Evolutionary conservation across 2,888 invertebrate genomes (phyloP).

Genomic region (Diarsia brunnea): DNA sequence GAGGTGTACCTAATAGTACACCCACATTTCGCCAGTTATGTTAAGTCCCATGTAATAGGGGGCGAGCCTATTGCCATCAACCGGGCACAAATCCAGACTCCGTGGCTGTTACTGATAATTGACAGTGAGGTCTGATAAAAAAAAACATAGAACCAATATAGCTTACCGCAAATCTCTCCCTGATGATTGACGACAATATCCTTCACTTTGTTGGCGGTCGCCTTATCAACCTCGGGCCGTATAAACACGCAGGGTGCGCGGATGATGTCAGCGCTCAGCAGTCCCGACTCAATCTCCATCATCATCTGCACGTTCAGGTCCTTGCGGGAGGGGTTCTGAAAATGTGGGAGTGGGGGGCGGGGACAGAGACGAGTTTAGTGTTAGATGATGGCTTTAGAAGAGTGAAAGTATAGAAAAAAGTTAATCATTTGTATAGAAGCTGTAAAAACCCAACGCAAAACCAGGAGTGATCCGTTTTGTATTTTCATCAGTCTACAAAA

Average conservation of each 20-base stretch:
- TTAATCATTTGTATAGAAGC: not conserved
- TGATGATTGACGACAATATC: conserved; percentile 97
- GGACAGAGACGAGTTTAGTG: conserved; percentile 67
- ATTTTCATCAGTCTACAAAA: too few species aligned
- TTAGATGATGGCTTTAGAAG: conserved; percentile 62
- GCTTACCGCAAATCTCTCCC: conserved; percentile 92
- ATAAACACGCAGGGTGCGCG: conserved; percentile 95
- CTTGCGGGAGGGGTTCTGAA: conserved; percentile 96
- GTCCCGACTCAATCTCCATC: conserved; percentile 95
- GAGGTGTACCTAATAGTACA: too few species aligned
- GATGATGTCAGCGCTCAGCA: conserved; percentile 95
- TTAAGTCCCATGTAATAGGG: too few species aligned
- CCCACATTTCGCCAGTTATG: too few species aligned
- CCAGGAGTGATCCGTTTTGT: not conserved
- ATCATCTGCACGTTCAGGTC: conserved; percentile 98
- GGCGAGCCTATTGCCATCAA: too few species aligned
- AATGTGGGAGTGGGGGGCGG: conserved; percentile 76
- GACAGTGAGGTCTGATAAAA: too few species aligned
- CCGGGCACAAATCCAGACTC: too few species aligned
- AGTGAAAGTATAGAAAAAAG: not conserved
- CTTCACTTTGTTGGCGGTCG: conserved; percentile 94
- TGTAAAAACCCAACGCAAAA: not conserved
- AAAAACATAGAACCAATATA: not conserved
- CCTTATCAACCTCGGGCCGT: conserved; percentile 96
- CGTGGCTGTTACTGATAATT: too few species aligned